Conservation (phyloP, 2,113 vertebrate species). For the Platysteira castanea region DNA sequence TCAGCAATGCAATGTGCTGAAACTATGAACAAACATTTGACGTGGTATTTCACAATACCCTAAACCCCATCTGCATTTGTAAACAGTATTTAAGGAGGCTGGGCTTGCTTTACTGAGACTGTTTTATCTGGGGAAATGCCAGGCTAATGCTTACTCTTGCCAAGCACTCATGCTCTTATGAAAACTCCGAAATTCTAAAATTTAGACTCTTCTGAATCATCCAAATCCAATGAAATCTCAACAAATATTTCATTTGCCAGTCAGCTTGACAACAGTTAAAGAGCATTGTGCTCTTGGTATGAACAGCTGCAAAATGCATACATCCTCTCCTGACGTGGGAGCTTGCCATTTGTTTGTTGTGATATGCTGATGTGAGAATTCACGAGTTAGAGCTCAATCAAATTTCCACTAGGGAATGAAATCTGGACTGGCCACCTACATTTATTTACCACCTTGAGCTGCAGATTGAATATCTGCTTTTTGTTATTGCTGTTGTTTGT, state of each 20-base stretch:
- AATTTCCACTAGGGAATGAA: neutral
- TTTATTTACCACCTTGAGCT: neutral
- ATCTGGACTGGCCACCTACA: neutral
- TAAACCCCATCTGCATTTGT: neutral
- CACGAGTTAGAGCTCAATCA: neutral
- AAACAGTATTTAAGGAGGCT: conserved; percentile 8
- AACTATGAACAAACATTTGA: neutral
- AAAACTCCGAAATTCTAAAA: neutral
- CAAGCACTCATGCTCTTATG: neutral
- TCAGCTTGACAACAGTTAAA: neutral
- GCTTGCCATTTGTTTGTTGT: neutral
- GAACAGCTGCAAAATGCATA: neutral
- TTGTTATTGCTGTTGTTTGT: neutral
- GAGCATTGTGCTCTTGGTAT: neutral
- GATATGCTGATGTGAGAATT: neutral
- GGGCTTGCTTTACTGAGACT: neutral
- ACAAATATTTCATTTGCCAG: neutral
- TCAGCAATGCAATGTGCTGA: neutral
- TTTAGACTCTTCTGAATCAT: neutral
- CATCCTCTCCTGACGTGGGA: neutral
- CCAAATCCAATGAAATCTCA: neutral
- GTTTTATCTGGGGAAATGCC: neutral
- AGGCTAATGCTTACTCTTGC: neutral
- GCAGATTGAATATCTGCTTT: neutral
- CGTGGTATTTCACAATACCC: neutral